Base-by-base conservation (phyloP, 2,888 invertebrate species). In the Pristionchus maxplancki region DNA sequence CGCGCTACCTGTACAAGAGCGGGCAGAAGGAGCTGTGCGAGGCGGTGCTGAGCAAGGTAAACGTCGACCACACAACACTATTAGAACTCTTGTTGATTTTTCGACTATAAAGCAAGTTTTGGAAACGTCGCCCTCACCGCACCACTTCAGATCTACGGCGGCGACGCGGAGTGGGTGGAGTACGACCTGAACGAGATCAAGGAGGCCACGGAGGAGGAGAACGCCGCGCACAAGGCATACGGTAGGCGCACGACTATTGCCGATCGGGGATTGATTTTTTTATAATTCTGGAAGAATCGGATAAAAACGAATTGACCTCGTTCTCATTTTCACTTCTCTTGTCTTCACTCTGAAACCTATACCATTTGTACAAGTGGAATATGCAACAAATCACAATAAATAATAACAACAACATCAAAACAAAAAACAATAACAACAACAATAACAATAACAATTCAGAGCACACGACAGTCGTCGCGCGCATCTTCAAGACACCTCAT, bases 1-100 rank as follows among this genome's bases (percentile, higher is more conserved):
- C 96, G 6, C 94, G 96, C 3, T 91, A 91, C 89, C 83, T 91
- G 34, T 89, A 87, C 31, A 81, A 81, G 31, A 89, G 82, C 71
- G 88, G 87, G 11, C 48, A 44, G n/a, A 53, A 82, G 82, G 86
- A 67, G 24, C 4, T 71, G 44, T 67, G 71, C 71, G 86, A 87
- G 50, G 50, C 2, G 34, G 86, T 87, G 28, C 40, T 87, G 71
- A 71, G 28, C 50, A 87, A 87, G 86, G 86, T 71, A 53, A 53
- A 83, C 24, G 44, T 78, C 78, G 78, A 1, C 17, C 62, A 9
- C 37, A 37, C 37, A 9, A 20, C 64, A 64, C 37, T 11, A 71
- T 37, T 13, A 2, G 44, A 0, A 50, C 9, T n/a, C 17, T 48
- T 17, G 31, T 81, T 11, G 5, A 44, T 17, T 28, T 81, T 28